Evolutionary conservation across 2,888 invertebrate genomes (phyloP).

Genomic region (Erebia palarica): DNA sequence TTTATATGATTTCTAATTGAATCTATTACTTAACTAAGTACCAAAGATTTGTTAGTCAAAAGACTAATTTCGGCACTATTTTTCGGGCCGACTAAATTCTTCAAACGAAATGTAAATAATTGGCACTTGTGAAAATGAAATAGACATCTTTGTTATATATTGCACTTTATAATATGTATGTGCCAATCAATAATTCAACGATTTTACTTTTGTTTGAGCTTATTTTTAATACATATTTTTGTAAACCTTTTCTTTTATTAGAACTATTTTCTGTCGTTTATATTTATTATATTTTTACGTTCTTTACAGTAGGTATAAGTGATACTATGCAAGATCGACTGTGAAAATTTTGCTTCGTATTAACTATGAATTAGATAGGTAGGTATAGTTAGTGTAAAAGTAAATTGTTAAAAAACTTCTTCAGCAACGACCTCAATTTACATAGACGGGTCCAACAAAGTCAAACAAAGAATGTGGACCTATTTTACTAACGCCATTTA

Average conservation of each 20-base stretch:
- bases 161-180: not conserved
- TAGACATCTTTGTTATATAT: not conserved
- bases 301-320: not conserved
- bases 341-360: not conserved
- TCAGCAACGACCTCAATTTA: too few species aligned
- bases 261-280: not conserved
- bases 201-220: constrained; percentile 5
- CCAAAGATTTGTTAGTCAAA: constrained; percentile 1
- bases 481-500: too few species aligned
- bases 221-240: constrained; percentile 7
- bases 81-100: not conserved
- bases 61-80: too few species aligned
- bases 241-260: not conserved
- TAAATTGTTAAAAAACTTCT: not conserved
- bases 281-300: not conserved
- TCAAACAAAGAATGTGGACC: too few species aligned
- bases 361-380: not conserved
- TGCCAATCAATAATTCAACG: not conserved
- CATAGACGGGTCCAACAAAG: too few species aligned
- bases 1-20: not conserved
- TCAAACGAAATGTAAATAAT: too few species aligned
- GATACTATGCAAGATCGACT: not conserved
- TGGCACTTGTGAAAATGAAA: not conserved
- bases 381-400: not conserved
- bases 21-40: constrained; percentile 18